These are phyloP conservation scores for Knipowitschia caucasica DNA, from an alignment of 2,797 vertebrate species.

Conservation along the genomic window DNA sequence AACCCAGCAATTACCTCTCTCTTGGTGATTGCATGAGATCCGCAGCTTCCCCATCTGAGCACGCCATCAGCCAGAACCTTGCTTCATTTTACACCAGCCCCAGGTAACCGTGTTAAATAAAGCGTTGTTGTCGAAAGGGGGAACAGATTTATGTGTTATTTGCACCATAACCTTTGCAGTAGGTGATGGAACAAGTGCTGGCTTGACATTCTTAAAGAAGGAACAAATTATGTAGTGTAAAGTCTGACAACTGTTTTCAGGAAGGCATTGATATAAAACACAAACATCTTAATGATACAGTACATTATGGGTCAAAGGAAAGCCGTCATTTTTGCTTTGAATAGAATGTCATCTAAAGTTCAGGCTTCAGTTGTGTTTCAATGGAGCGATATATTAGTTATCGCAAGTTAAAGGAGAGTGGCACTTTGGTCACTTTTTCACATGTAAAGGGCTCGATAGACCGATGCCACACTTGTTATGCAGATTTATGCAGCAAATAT, in stretches of 20 bases:
- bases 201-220: constrained; percentile 22
- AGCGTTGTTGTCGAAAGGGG: constrained; percentile 55
- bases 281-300: background rate
- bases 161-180: constrained; percentile 30
- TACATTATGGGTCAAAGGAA: no score
- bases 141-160: constrained; percentile 41
- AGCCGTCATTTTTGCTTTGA: background rate
- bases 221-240: background rate
- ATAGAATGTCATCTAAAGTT: background rate
- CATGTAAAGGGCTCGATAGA: no score
- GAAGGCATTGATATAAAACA: background rate
- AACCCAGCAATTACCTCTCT: constrained; percentile 71
- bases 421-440: no score
- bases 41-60: constrained; percentile 63
- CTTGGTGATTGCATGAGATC: constrained; percentile 71
- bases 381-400: no score
- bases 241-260: background rate
- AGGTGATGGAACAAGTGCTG: constrained; percentile 2
- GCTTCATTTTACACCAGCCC: constrained; percentile 53
- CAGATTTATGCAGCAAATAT: no score
- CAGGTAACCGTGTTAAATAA: constrained; percentile 68
- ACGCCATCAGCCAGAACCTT: constrained; percentile 56
- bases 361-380: background rate
- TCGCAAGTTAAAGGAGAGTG: no score
- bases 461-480: no score